Evolutionary conservation across 2,797 vertebrate species (phyloP), one percentile per base, ranked within the genome.

Genomic region (Melopsittacus undulatus): DNA sequence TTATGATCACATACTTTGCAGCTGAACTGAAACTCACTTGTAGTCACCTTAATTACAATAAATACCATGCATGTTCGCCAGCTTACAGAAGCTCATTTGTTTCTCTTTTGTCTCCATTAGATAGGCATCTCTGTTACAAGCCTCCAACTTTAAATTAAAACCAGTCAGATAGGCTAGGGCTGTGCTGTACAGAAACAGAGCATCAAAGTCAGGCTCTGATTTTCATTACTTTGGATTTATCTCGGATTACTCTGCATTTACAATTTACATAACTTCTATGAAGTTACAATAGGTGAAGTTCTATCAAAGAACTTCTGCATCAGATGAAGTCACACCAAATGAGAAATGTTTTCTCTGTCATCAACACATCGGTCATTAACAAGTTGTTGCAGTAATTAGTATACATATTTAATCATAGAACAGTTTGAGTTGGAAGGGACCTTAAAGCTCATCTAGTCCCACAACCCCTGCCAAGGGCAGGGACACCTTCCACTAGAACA

Each of bases 151-250:
- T 48, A 46, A 52, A 20, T 21, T 9, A 67, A 78, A 54, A 34
- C 3, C 18, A 40, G 1, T 24, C 2, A 30, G 69, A 34, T 48
- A 43, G 22, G 18, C 7, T 12, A 54, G 57, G 52, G 34, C 32
- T 43, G 26, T n/a, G 42, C 61, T 7, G 17, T 2, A 36, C 18
- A 1, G 2, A 18, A 76, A 26, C 13, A 38, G 23, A 46, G 21
- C 5, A n/a, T 5, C 16, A 13, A 1, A 51, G 38, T 4, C 67
- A 27, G 67, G 43, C 48, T 87, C 63, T 59, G 46, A 17, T 74
- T 76, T 83, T 73, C 88, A 91, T 83, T 59, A 77, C 29, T 80
- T 63, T 51, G 64, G 83, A 83, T 86, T 96, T 80, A 74, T 40
- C 67, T 22, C 8, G 68, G 59, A 67, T 95, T 87, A 74, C 40